These are phyloP conservation scores for Oreonectes daqikongensis DNA, from an alignment of 2,797 vertebrate genomes.

Conservation along the genomic window DNA sequence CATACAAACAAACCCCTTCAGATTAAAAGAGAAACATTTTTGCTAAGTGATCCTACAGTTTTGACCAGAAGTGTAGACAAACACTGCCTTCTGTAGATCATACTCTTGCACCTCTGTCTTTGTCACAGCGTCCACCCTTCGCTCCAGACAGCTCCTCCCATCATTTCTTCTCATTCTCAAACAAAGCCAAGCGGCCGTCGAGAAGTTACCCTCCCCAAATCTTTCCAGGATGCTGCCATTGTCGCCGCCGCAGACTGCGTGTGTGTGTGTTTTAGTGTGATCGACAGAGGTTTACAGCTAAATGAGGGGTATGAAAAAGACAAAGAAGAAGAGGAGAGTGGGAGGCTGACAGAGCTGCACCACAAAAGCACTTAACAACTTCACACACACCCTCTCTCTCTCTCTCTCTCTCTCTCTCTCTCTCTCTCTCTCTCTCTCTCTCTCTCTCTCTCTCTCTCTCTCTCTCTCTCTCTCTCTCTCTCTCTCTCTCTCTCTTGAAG, in stretches of 20 bases:
- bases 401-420: neutral
- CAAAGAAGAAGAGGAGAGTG: conserved; percentile 33
- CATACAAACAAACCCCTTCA: too few species aligned
- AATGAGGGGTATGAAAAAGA: conserved; percentile 37
- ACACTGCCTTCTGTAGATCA: conserved; percentile 4
- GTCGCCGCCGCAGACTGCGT: conserved; percentile 6
- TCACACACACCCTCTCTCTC: conserved; percentile 13
- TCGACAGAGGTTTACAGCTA: conserved; percentile 45
- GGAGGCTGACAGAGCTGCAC: conserved; percentile 42
- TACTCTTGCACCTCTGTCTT: neutral
- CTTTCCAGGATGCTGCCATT: conserved; percentile 22
- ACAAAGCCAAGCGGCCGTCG: conserved; percentile 16
- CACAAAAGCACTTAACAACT: conserved; percentile 44
- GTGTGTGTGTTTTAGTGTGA: conserved; percentile 34
- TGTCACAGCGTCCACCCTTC: conserved; percentile 1
- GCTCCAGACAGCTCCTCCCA: neutral
- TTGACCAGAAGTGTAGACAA: neutral
- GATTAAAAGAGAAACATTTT: too few species aligned
- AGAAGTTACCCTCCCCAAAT: conserved; percentile 26
- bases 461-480: too few species aligned
- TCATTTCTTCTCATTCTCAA: conserved; percentile 3
- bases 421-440: conserved; percentile 18
- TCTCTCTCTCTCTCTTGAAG: conserved; percentile 30
- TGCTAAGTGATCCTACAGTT: too few species aligned
- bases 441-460: conserved; percentile 2